Evolutionary conservation across 2,113 vertebrate genomes (phyloP).

Genomic region (Reinhardtius hippoglossoides): DNA sequence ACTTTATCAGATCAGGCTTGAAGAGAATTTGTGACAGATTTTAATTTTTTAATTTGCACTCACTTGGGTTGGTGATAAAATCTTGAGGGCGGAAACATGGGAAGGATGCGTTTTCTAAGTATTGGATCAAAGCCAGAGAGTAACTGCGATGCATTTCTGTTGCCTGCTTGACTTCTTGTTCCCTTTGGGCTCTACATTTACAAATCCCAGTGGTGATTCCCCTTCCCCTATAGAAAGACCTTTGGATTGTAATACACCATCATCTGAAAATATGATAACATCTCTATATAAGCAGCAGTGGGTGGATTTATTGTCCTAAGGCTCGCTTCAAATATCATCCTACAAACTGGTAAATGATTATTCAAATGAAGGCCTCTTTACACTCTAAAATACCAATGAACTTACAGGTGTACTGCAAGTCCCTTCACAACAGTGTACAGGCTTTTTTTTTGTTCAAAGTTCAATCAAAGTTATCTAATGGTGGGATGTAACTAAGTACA

Average conservation of each 20-base stretch:
- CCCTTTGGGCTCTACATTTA: slow-evolving; percentile 38
- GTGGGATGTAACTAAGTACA: neutral
- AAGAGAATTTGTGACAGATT: slow-evolving; percentile 19
- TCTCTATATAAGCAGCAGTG: neutral
- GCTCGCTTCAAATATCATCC: neutral
- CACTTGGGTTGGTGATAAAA: slow-evolving; percentile 37
- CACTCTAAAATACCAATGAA: neutral
- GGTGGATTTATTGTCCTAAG: neutral
- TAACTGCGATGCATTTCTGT: slow-evolving; percentile 25
- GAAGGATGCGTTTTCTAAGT: slow-evolving; percentile 70
- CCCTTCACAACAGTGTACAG: neutral
- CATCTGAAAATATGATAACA: slow-evolving; percentile 22
- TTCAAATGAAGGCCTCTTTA: no score
- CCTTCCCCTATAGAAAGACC: slow-evolving; percentile 13
- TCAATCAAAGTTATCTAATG: neutral
- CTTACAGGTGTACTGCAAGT: neutral
- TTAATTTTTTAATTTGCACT: neutral
- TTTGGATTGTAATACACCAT: neutral
- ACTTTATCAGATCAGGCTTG: slow-evolving; percentile 15
- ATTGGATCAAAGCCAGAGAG: slow-evolving; percentile 54
- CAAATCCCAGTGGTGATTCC: slow-evolving; percentile 21
- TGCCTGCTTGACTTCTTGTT: slow-evolving; percentile 37
- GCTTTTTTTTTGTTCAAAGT: neutral
- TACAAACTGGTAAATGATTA: neutral
- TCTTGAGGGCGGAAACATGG: slow-evolving; percentile 42